Evolutionary conservation across 1,140 invertebrate genomes (phyloP).

Genomic region (Bombus balteatus): DNA sequence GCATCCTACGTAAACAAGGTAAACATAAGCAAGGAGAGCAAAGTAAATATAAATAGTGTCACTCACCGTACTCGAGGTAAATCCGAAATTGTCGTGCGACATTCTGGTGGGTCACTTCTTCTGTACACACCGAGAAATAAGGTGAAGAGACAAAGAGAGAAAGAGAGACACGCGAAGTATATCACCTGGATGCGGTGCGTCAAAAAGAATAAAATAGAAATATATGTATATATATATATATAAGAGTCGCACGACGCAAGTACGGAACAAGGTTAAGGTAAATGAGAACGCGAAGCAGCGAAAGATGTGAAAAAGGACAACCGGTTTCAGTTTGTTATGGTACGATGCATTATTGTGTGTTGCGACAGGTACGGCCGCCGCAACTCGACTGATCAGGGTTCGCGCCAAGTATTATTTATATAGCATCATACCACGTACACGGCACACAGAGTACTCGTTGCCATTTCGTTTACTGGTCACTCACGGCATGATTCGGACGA

Average conservation of each 20-base stretch:
- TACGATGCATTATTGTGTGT: slow-evolving; percentile 65
- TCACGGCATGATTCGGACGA: slow-evolving; percentile 34
- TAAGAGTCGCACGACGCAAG: neutral
- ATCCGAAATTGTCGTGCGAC: slow-evolving; percentile 79
- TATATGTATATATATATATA: neutral
- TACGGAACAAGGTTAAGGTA: slow-evolving; percentile 16
- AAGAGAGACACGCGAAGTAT: neutral
- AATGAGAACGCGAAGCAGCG: slow-evolving; percentile 12
- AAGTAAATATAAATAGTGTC: neutral
- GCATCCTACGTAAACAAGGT: neutral
- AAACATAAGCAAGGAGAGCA: neutral
- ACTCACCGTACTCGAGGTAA: slow-evolving; percentile 78
- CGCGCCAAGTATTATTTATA: slow-evolving; percentile 80
- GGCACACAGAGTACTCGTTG: slow-evolving; percentile 36
- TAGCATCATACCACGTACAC: slow-evolving; percentile 59
- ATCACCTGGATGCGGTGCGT: slow-evolving; percentile 17
- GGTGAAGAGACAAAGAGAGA: neutral
- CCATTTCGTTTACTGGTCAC: slow-evolving; percentile 58
- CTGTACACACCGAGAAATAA: neutral
- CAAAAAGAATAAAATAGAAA: slow-evolving; percentile 6
- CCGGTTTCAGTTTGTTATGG: slow-evolving; percentile 57
- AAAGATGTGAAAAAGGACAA: slow-evolving; percentile 39
- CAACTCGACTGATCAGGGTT: slow-evolving; percentile 77
- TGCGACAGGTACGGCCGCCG: slow-evolving; percentile 78
- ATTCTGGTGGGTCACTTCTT: slow-evolving; percentile 58